Evolutionary conservation across 2,113 vertebrate genomes (phyloP).

Genomic region (Rhea pennata): DNA sequence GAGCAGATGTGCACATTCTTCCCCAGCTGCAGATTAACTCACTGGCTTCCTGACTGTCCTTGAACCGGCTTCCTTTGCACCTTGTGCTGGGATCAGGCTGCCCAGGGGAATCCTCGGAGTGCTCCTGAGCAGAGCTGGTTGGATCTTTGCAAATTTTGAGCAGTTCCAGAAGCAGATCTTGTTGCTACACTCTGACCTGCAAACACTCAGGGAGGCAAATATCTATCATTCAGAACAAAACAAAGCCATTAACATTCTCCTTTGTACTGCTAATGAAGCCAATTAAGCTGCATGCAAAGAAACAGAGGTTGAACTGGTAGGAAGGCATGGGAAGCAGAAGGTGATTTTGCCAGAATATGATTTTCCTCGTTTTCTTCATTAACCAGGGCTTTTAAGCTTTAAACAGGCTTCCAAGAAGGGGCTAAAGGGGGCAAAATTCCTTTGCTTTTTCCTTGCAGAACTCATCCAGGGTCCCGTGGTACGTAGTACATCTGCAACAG

Average conservation of each 20-base stretch:
- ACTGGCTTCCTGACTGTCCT: neutral
- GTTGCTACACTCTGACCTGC: neutral
- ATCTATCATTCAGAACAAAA: neutral
- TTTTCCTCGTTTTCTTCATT: constrained; percentile 25
- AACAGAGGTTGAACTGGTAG: constrained; percentile 26
- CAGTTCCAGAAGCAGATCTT: neutral
- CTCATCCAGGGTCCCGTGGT: fast-evolving
- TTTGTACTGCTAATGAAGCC: constrained; percentile 52
- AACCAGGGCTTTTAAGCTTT: constrained; percentile 6
- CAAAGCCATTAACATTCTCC: constrained; percentile 35
- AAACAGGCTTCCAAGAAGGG: neutral
- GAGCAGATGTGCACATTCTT: neutral
- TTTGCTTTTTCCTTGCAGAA: neutral
- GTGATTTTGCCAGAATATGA: neutral
- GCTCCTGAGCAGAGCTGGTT: neutral
- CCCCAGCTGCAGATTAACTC: neutral
- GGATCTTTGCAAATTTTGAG: neutral
- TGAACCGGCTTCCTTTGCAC: neutral
- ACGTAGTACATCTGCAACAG: neutral
- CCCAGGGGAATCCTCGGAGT: neutral
- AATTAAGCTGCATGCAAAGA: constrained; percentile 55
- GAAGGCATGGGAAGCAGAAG: constrained; percentile 30
- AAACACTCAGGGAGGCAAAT: neutral
- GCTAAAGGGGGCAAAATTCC: neutral
- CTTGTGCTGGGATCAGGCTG: fast-evolving